Evolutionary conservation across 2,888 invertebrate genomes (phyloP), one percentile per base, ranked within the genome.

Genomic region (Apantesis nais): DNA sequence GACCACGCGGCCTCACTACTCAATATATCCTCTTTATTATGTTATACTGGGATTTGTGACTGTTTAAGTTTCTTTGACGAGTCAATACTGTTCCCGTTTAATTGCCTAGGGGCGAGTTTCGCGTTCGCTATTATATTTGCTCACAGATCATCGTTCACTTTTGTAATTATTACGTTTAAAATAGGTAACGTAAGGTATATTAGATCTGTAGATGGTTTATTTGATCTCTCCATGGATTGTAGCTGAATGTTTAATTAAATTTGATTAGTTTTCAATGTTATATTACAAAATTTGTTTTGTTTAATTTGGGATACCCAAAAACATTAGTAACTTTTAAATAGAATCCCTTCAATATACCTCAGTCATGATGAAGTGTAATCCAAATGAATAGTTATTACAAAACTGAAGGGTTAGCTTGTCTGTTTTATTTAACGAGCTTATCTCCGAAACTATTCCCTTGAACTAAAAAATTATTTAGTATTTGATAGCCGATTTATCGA

Each of bases 21-120:
- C 68, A 80, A 81, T 80, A 72, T 78, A 80, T 74, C 77, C 68
- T 74, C 74, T 81, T 65, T 75, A 78, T 78, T 73, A 67, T 80
- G 64, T 72, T 78, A 74, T 70, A 71, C 62, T 62, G 66, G 25
- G 76, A 79, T 81, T 76, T 74, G 66, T 68, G 67, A 71, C 66
- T 77, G 69, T 75, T 72, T 79, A 76, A 81, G 71, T 76, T 74
- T 62, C 69, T 55, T 68, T 64, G 74, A 68, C 62, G 68, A 71
- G 79, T 78, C 73, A 81, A 81, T 78, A 76, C 60, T 44, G 61
- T 41, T 55, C 61, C 61, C 16, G 48, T 67, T 67, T 71, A 71
- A 67, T 67, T 71, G 58, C 60, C 58, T 39, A 25, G 55, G 55
- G 62, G 55, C 55, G 55, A 29, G 55, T 63, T 58, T 63, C 39